Percentiles rank a stretch among this genome's conserved stretches.
phyloP scores from a whole-genome alignment of 2,113 vertebrate species.

The Callospermophilus lateralis region DNA sequence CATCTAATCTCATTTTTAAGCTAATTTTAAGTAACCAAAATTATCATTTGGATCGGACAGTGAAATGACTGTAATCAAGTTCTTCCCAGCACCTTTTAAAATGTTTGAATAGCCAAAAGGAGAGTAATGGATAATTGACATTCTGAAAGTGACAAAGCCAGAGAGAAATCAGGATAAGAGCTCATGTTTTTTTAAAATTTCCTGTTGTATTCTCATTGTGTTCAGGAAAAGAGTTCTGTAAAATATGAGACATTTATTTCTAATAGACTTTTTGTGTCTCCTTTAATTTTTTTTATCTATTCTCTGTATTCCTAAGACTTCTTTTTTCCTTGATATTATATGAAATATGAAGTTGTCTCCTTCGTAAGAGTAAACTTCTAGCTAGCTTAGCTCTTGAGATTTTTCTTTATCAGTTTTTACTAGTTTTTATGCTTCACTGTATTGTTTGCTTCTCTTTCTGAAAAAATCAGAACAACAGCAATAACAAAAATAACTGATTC shows the following conservation, averaged over 20 bases:
- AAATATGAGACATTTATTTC: neutral
- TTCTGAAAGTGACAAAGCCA: neutral
- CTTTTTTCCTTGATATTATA: neutral
- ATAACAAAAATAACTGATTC: neutral
- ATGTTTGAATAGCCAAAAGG: neutral
- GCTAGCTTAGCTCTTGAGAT: neutral
- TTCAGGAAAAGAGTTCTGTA: neutral
- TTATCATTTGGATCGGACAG: neutral
- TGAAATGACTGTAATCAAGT: neutral
- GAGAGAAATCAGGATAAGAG: neutral
- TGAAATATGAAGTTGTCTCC: neutral
- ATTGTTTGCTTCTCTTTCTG: neutral
- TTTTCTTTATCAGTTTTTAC: constrained; percentile 5
- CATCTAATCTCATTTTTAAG: constrained; percentile 25
- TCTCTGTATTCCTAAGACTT: neutral
- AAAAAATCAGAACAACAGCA: neutral
- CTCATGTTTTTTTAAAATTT: neutral
- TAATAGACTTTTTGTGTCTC: neutral
- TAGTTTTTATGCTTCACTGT: neutral
- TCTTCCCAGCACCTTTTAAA: neutral
- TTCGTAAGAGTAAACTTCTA: neutral
- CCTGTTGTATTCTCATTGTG: neutral
- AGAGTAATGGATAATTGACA: neutral
- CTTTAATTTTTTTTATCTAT: neutral
- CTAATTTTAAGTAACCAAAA: neutral